Conservation (phyloP, 2,797 vertebrate genomes). For the Acestrorhynchus altus region DNA sequence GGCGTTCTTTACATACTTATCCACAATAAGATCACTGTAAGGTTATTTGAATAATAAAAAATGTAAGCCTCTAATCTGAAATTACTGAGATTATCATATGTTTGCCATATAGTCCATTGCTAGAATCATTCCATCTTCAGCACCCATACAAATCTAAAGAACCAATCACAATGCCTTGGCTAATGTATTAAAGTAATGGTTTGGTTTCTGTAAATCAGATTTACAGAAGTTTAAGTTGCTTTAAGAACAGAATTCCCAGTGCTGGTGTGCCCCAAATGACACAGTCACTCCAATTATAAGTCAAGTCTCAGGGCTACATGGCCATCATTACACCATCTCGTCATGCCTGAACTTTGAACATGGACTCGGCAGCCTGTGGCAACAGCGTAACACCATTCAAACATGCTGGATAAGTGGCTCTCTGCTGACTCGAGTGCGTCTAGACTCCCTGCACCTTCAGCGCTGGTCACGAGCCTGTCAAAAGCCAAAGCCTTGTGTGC, state of each 20-base stretch:
- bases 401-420: slow-evolving; percentile 47
- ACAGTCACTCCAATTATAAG: slow-evolving; percentile 32
- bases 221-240: not conserved
- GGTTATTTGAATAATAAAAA: no score
- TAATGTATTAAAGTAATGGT: no score
- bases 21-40: no score
- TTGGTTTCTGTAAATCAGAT: no score
- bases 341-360: slow-evolving; percentile 37
- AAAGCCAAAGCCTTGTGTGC: slow-evolving; percentile 56
- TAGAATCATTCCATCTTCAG: no score
- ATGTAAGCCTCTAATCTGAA: no score
- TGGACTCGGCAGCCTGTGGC: slow-evolving; percentile 22
- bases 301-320: slow-evolving; percentile 15
- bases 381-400: slow-evolving; percentile 38
- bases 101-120: no score
- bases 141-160: no score
- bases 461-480: slow-evolving; percentile 47
- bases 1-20: no score
- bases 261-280: slow-evolving; percentile 2
- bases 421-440: slow-evolving; percentile 39
- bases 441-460: slow-evolving; percentile 54
- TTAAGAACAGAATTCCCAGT: not conserved
- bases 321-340: slow-evolving; percentile 5
- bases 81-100: no score
- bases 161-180: no score